Percentiles rank a stretch among this genome's conserved stretches.
phyloP scores from a whole-genome alignment of 2,113 vertebrate genomes.

The Eurystomus gularis region DNA sequence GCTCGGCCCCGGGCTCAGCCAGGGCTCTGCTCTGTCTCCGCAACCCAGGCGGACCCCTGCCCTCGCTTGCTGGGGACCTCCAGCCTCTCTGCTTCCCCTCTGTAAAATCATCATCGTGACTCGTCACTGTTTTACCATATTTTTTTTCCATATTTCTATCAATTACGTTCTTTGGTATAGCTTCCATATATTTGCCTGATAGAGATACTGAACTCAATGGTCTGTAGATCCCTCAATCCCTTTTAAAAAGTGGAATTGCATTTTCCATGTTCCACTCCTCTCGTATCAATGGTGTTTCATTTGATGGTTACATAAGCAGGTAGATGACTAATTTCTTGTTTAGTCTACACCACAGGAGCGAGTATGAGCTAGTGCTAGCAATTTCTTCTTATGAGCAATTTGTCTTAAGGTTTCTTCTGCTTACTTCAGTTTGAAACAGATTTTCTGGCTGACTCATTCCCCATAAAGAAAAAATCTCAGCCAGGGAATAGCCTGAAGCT shows the following conservation, averaged over 20 bases:
- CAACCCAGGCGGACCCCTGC: not conserved
- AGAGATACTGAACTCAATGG: not conserved
- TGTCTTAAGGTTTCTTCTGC: not conserved
- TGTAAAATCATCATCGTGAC: not conserved
- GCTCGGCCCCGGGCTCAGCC: too few species aligned
- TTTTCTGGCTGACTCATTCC: constrained; percentile 45
- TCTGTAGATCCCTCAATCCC: not conserved
- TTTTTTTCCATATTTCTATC: not conserved
- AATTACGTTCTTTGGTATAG: not conserved
- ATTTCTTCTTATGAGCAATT: not conserved
- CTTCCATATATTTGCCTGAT: not conserved
- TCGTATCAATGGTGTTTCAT: not conserved
- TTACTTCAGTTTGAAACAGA: not conserved
- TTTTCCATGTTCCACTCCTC: not conserved
- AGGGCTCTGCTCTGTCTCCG: not conserved
- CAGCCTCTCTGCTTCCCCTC: not conserved
- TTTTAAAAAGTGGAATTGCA: not conserved
- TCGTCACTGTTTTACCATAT: not conserved
- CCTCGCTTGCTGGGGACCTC: not conserved
- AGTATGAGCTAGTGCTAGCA: not conserved
- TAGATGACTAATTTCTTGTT: constrained; percentile 16
- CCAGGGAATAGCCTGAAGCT: not conserved
- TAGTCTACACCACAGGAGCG: not conserved
- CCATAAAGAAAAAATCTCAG: not conserved
- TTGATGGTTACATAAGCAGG: not conserved